Conservation (phyloP, 2,888 invertebrate species). For the Cheilosia soror region DNA sequence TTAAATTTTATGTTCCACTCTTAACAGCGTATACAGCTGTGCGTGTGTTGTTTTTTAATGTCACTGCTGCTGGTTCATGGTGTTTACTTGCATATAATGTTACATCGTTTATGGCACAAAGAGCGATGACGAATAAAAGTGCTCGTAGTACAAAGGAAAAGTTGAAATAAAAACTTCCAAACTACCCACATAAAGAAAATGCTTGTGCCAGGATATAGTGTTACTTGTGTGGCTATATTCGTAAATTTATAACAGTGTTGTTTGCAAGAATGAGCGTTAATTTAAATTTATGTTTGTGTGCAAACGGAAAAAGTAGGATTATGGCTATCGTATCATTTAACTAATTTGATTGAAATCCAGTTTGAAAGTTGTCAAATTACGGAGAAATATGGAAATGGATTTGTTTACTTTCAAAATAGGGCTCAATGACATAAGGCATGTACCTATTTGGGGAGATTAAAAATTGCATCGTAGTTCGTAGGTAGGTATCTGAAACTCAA, state of each 20-base stretch:
- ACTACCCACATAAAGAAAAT: constrained; percentile 55
- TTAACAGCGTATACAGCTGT: constrained; percentile 51
- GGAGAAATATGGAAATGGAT: too few relatives aligned
- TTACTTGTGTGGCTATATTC: not conserved
- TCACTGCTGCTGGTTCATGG: constrained; percentile 28
- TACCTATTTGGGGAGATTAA: too few relatives aligned
- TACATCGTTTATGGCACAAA: constrained; percentile 32
- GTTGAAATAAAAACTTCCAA: constrained; percentile 38
- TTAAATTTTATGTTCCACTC: constrained; percentile 51
- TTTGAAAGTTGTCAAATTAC: too few relatives aligned
- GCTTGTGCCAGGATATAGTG: not conserved
- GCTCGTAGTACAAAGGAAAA: constrained; percentile 2
- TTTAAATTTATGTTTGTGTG: not conserved
- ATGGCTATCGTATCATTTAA: not conserved
- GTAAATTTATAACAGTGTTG: constrained; percentile 9
- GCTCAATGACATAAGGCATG: too few relatives aligned
- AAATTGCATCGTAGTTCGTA: too few relatives aligned
- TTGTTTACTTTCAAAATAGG: too few relatives aligned
- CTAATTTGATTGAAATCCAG: not conserved
- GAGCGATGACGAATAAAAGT: constrained; percentile 23
- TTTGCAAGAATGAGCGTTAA: constrained; percentile 1
- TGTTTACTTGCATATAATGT: constrained; percentile 62
- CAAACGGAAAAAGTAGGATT: not conserved
- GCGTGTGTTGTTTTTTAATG: constrained; percentile 1
- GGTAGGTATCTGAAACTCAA: too few relatives aligned